Evolutionary conservation across 2,797 vertebrate species (phyloP).

Genomic region (Moxostoma hubbsi): DNA sequence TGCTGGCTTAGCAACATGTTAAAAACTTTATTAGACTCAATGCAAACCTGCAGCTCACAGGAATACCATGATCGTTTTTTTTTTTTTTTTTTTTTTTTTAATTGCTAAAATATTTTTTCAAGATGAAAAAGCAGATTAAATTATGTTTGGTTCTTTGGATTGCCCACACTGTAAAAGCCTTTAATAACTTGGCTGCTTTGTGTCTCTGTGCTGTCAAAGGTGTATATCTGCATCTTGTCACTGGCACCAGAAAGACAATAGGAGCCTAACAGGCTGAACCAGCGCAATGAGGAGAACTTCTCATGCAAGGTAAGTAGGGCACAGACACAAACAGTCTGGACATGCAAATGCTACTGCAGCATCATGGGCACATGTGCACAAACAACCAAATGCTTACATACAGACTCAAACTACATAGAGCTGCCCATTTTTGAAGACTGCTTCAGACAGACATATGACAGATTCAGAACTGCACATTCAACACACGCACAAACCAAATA

Average conservation of each 20-base stretch:
- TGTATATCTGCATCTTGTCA: constrained; percentile 31
- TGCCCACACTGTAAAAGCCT: constrained; percentile 10
- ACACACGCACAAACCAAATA: not conserved
- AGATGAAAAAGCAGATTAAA: no score
- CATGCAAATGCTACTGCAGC: not conserved
- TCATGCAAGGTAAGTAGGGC: not conserved
- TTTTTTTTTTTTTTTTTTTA: no score
- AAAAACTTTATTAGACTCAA: no score
- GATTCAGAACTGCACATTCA: not conserved
- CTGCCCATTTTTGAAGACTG: not conserved
- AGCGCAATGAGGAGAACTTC: not conserved
- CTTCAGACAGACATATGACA: not conserved
- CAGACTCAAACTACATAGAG: not conserved
- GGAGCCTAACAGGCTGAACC: not conserved
- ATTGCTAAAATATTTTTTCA: no score
- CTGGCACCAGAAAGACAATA: constrained; percentile 19
- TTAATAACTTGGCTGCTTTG: constrained; percentile 17
- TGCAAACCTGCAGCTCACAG: no score
- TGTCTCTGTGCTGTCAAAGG: constrained; percentile 7
- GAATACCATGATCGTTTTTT: no score
- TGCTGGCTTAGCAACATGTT: no score
- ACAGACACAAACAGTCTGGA: not conserved
- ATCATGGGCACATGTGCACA: not conserved
- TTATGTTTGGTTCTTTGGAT: constrained; percentile 8
- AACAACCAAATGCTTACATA: not conserved